Base-by-base conservation (phyloP, 2,888 invertebrate genomes). In the Cantharis nigra region DNA sequence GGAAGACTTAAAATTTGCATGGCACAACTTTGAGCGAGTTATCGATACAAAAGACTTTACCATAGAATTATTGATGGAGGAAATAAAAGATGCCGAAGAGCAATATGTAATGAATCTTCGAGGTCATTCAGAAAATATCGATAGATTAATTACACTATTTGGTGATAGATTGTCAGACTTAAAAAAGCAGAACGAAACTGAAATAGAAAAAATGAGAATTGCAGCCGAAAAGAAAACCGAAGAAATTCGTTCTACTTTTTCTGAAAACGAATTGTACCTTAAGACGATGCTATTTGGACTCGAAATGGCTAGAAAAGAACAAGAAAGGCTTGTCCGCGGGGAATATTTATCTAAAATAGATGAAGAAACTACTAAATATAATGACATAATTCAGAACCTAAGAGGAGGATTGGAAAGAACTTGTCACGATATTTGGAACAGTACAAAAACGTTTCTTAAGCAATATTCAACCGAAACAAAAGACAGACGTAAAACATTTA, bases 221-320 rank as follows among this genome's bases (percentile, higher is more conserved):
- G 89, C 90, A 0, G 90, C 90, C 79, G 89, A 89, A 74, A 78
- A 88, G 62, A 88, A 90, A 81, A 85, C 90, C 9, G 90, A 90
- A 69, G 85, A 84, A 78, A 88, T 87, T 84, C 2, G 89, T 90
- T 79, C 90, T 89, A 81, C 87, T 87, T 79, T 85, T 85, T 63
- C 82, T 87, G 82, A 87, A 86, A 77, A 90, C 88, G 86, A 91
- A 89, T 81, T 90, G 88, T 84, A 90, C 88, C 72, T 91, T 3
- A 87, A 87, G 80, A 87, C 87, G 4, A 87, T 88, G 83, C 72
- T 91, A 80, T 91, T 90, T 82, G 90, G 90, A 67, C 86, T 90
- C 33, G 90, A 91, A 74, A 89, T 91, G 16, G 88, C 83, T 5
- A 84, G 82, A 71, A 87, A 85, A 63, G 84, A 86, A 63, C 84